These are phyloP conservation scores for Neopipo cinnamomea DNA, from an alignment of 2,113 vertebrate genomes.

Conservation along the genomic window DNA sequence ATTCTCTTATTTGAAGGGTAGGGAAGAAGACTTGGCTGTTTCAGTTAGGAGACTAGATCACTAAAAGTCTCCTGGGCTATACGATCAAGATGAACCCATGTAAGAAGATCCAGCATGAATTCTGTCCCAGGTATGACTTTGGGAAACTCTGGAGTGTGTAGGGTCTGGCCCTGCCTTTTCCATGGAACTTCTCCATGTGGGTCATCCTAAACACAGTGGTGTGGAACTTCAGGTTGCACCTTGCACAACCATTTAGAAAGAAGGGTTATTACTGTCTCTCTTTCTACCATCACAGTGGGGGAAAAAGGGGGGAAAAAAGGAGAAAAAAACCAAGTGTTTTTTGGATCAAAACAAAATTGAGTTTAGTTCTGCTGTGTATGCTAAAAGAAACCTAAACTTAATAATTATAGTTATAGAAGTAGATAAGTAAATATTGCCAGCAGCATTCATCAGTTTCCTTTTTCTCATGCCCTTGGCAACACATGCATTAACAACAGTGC, in stretches of 20 bases:
- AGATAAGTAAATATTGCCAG: background rate
- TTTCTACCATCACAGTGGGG: background rate
- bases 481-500: background rate
- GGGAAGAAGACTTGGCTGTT: background rate
- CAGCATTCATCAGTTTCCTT: background rate
- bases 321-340: fast-evolving
- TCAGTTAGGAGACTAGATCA: background rate
- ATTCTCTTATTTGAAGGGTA: background rate
- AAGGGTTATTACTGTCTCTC: background rate
- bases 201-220: background rate
- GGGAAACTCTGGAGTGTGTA: background rate
- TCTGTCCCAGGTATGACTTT: background rate
- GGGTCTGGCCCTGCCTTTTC: background rate
- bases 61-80: background rate
- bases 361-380: background rate
- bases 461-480: background rate
- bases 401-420: background rate
- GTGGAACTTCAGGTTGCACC: background rate
- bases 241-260: background rate
- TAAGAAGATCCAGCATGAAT: background rate
- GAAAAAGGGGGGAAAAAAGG: fast-evolving
- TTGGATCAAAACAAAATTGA: background rate
- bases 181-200: background rate
- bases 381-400: background rate
- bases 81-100: background rate